Percentiles rank a stretch among this genome's conserved stretches.
Conservation (phyloP, 2,888 invertebrate genomes). For the Orchesellides sinensis region DNA sequence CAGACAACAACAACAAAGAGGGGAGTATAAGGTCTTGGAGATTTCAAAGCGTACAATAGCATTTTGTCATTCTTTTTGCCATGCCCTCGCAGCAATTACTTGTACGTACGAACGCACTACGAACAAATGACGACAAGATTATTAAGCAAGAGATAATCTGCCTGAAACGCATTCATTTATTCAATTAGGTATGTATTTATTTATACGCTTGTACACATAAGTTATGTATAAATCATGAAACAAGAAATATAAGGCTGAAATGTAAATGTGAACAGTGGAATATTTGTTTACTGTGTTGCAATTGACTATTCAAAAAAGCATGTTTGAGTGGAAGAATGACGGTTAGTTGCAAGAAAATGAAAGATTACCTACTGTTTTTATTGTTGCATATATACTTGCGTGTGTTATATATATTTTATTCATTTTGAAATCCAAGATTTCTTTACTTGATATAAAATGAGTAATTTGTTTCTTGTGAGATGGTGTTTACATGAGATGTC, state of each 20-base stretch:
- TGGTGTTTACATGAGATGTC: too few relatives aligned
- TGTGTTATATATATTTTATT: too few relatives aligned
- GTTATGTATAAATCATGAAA: constrained; percentile 10
- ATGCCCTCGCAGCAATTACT: constrained; percentile 63
- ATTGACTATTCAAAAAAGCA: neutral
- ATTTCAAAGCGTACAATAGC: constrained; percentile 54
- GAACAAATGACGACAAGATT: constrained; percentile 61
- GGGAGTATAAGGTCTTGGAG: constrained; percentile 55
- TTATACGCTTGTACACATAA: too few relatives aligned
- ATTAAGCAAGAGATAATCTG: constrained; percentile 58
- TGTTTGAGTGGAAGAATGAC: neutral
- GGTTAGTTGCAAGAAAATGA: too few relatives aligned
- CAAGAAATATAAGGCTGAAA: neutral
- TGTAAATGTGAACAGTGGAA: neutral
- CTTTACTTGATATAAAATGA: too few relatives aligned
- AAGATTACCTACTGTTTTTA: too few relatives aligned
- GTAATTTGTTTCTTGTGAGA: too few relatives aligned
- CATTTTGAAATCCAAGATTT: too few relatives aligned
- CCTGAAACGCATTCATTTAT: constrained; percentile 24
- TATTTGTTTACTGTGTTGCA: neutral
- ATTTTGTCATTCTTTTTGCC: constrained; percentile 65
- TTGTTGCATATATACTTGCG: too few relatives aligned
- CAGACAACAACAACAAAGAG: constrained; percentile 33
- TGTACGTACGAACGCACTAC: too few relatives aligned
- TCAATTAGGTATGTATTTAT: constrained; percentile 45